Percentiles rank a stretch among this genome's conserved stretches.
Conservation (phyloP, 2,888 invertebrate genomes). For the Anoplius nigerrimus region DNA sequence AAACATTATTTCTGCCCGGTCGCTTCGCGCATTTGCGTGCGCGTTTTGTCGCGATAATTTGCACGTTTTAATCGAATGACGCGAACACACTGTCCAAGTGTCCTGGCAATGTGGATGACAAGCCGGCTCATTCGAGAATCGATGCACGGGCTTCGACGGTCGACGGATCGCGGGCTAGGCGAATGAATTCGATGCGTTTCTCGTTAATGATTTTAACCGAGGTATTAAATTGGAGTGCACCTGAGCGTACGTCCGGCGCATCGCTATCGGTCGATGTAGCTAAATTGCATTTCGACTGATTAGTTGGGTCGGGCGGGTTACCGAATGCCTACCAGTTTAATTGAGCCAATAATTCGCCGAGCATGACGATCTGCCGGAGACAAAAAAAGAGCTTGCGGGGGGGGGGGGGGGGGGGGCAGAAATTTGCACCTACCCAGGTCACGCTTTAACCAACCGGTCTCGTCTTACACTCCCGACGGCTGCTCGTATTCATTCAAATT, state of each 20-base stretch:
- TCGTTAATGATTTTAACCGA: constrained; percentile 69
- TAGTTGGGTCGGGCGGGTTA: constrained; percentile 71
- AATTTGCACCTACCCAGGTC: too few relatives aligned
- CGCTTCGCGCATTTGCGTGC: too few relatives aligned
- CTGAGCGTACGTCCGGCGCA: constrained; percentile 66
- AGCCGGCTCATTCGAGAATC: constrained; percentile 9
- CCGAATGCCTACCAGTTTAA: constrained; percentile 70
- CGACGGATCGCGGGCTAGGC: constrained; percentile 22
- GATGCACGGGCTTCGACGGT: constrained; percentile 29
- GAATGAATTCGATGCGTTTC: constrained; percentile 69
- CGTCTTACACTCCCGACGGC: too few relatives aligned
- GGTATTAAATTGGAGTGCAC: constrained; percentile 68
- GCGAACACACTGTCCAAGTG: background rate
- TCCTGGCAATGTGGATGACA: background rate
- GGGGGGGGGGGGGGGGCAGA: background rate
- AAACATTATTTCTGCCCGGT: too few relatives aligned
- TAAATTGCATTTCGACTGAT: constrained; percentile 73
- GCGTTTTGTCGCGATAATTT: too few relatives aligned
- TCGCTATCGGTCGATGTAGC: constrained; percentile 67
- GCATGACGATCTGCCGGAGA: constrained; percentile 38
- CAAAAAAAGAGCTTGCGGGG: constrained; percentile 23
- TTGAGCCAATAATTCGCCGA: constrained; percentile 68
- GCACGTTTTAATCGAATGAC: background rate
- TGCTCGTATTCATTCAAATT: too few relatives aligned
- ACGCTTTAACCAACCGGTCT: too few relatives aligned